Evolutionary conservation across 2,797 vertebrate species (phyloP).

Genomic region (Mycteria americana): DNA sequence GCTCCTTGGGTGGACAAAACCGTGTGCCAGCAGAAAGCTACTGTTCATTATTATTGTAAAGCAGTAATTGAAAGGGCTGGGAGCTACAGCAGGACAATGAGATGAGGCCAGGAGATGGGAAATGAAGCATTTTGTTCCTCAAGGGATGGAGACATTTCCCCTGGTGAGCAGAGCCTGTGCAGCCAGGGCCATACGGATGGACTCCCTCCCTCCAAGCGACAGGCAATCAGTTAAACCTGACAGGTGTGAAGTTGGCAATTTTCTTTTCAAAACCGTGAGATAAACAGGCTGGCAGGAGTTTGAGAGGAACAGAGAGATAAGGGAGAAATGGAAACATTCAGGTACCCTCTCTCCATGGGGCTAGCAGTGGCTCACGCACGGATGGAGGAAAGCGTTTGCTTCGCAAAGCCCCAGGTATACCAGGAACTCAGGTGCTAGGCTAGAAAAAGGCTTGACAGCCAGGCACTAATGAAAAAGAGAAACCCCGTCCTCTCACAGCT

Average conservation of each 20-base stretch:
- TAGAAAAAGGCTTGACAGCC: not conserved
- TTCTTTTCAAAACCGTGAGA: constrained; percentile 18
- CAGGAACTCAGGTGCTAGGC: not conserved
- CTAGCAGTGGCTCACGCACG: not conserved
- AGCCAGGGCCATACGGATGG: not conserved
- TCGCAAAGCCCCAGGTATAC: not conserved
- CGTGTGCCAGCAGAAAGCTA: not conserved
- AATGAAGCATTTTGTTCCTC: not conserved
- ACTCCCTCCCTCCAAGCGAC: not conserved
- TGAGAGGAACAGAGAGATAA: not conserved
- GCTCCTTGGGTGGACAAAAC: not conserved
- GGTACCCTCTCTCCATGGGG: not conserved
- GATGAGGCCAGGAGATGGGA: not conserved
- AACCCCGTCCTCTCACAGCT: not conserved
- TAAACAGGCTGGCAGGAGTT: constrained; percentile 16
- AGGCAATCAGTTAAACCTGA: constrained; percentile 48
- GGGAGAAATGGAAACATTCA: not conserved
- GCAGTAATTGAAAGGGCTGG: not conserved
- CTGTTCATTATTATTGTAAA: not conserved
- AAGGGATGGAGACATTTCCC: not conserved
- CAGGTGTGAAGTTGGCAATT: constrained; percentile 57
- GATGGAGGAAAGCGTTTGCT: not conserved
- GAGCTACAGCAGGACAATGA: not conserved
- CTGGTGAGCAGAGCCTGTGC: not conserved
- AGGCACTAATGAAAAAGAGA: not conserved